Conservation (phyloP, 2,113 vertebrate species). For the Lipophrys pholis region DNA sequence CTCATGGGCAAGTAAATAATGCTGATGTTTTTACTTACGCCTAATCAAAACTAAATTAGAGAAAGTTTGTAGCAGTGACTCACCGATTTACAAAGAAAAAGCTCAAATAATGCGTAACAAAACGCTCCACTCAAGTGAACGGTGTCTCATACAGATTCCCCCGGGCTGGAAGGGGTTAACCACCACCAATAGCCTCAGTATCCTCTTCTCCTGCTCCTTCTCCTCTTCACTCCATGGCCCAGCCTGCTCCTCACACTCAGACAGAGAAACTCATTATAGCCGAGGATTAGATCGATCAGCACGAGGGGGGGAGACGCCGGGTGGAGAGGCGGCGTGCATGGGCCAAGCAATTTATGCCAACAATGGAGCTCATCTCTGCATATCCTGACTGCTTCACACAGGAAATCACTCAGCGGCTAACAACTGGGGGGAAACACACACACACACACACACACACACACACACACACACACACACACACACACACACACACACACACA, state of each 20-base stretch:
- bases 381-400: constrained; percentile 52
- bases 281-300: constrained; percentile 80
- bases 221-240: constrained; percentile 48
- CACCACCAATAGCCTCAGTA: constrained; percentile 24
- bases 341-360: constrained; percentile 80
- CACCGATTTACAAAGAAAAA: too few species aligned
- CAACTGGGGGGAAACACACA: constrained; percentile 18
- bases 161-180: not conserved
- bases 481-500: too few species aligned
- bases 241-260: constrained; percentile 57
- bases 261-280: constrained; percentile 80
- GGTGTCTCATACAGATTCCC: too few species aligned
- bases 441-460: constrained; percentile 5
- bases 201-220: constrained; percentile 38
- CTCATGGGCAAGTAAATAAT: too few species aligned
- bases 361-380: constrained; percentile 73
- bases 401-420: constrained; percentile 57
- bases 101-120: too few species aligned
- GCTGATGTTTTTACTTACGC: too few species aligned
- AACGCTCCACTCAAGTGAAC: too few species aligned
- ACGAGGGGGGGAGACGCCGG: constrained; percentile 51
- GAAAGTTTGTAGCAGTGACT: too few species aligned
- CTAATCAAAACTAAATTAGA: too few species aligned
- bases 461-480: not conserved
- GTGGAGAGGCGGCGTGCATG: constrained; percentile 67